A percentile compares a stretch with the other conserved stretches of the same genome.
These are phyloP conservation scores for Bovichtus diacanthus DNA, from an alignment of 2,797 vertebrate genomes.

Conservation along the genomic window DNA sequence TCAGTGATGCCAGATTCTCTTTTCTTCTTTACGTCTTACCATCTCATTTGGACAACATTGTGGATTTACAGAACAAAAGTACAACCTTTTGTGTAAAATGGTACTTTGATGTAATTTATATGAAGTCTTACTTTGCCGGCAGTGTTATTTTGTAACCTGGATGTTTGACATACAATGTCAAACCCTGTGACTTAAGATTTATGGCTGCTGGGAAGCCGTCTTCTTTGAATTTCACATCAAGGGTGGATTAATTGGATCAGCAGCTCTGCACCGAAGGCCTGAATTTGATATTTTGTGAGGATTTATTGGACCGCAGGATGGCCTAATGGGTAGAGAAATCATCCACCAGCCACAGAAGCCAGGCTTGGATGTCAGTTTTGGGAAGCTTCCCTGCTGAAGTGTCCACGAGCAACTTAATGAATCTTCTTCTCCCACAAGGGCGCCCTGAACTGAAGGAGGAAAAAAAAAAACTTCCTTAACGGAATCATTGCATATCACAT, in stretches of 20 bases:
- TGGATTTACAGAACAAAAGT: conserved; percentile 51
- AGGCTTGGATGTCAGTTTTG: conserved; percentile 37
- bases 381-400: conserved; percentile 32
- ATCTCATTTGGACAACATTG: conserved; percentile 40
- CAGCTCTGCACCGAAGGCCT: conserved; percentile 8
- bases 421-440: conserved; percentile 5
- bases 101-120: conserved; percentile 32
- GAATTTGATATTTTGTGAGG: conserved; percentile 48
- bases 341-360: conserved; percentile 17
- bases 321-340: conserved; percentile 39
- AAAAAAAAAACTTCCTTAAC: conserved; percentile 13
- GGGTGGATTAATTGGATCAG: conserved; percentile 59
- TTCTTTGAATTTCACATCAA: conserved; percentile 52
- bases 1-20: conserved; percentile 44
- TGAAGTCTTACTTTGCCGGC: conserved; percentile 20
- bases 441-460: conserved; percentile 10
- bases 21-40: conserved; percentile 15
- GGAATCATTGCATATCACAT: conserved; percentile 32
- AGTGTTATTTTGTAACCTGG: conserved; percentile 47
- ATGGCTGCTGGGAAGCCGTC: conserved; percentile 25
- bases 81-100: conserved; percentile 23
- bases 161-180: conserved; percentile 29
- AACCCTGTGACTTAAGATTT: conserved; percentile 36
- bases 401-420: conserved; percentile 41
- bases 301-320: conserved; percentile 47